Percentiles rank a stretch among this genome's conserved stretches.
phyloP scores from a whole-genome alignment of 2,797 vertebrate species.

The Schizopygopsis malacanthus region DNA sequence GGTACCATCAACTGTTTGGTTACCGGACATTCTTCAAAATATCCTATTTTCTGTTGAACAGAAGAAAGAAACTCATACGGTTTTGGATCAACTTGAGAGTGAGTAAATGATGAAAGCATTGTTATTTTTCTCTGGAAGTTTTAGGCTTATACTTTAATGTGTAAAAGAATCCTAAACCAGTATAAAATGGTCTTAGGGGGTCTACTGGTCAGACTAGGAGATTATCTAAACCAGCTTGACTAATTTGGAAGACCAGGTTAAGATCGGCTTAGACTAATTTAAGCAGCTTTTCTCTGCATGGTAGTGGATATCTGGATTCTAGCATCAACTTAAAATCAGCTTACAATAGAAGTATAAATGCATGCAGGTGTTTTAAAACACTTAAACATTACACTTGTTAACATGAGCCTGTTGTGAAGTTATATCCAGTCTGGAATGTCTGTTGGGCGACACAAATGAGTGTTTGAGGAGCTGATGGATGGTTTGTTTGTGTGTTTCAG shows the following conservation, averaged over 20 bases:
- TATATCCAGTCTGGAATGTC: slow-evolving; percentile 13
- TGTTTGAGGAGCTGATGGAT: slow-evolving; percentile 24
- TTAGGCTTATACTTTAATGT: neutral
- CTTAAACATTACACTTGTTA: neutral
- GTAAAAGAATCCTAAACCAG: neutral
- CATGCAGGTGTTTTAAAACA: neutral
- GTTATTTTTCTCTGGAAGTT: neutral
- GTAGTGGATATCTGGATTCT: neutral
- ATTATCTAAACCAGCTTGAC: neutral
- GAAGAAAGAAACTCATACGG: neutral
- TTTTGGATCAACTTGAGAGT: neutral
- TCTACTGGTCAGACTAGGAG: neutral
- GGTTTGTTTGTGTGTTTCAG: slow-evolving; percentile 69
- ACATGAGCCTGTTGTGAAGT: neutral
- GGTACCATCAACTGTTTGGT: neutral
- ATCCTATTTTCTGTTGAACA: neutral
- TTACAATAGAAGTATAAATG: neutral
- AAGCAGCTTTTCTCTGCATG: neutral
- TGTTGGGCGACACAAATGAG: slow-evolving; percentile 24
- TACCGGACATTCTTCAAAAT: neutral
- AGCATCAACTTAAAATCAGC: neutral
- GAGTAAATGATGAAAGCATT: neutral
- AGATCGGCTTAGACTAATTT: neutral
- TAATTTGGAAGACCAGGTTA: neutral
- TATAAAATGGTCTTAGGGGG: neutral